phyloP scores from a whole-genome alignment of 2,888 invertebrate species.

The Ceratothoa steindachneri region DNA sequence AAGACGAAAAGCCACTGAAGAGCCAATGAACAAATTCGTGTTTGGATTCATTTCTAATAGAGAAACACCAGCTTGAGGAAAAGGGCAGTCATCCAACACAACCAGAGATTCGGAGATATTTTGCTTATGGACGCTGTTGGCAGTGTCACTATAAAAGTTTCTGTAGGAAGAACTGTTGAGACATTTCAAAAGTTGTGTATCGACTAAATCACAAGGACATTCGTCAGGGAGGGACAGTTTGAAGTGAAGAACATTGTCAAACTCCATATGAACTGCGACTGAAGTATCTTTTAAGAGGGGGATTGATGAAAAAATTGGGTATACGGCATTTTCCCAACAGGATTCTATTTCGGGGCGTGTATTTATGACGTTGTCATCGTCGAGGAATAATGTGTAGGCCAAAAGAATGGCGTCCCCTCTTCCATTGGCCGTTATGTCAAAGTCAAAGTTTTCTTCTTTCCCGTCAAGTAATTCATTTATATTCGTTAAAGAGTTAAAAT shows the following conservation, averaged over 20 bases:
- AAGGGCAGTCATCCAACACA: constrained; percentile 31
- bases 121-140: background rate
- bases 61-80: constrained; percentile 29
- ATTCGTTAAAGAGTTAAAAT: constrained; percentile 62
- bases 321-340: constrained; percentile 77
- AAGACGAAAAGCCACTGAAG: background rate
- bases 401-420: constrained; percentile 64
- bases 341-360: constrained; percentile 59
- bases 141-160: background rate
- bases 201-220: background rate
- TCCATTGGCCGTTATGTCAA: constrained; percentile 57
- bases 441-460: constrained; percentile 52
- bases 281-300: background rate
- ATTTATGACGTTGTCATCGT: constrained; percentile 61
- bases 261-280: background rate
- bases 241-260: background rate
- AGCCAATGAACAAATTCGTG: constrained; percentile 18
- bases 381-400: constrained; percentile 70
- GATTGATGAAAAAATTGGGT: constrained; percentile 53
- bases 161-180: background rate
- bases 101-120: background rate
- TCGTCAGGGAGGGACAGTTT: background rate
- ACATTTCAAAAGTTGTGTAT: background rate
- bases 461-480: constrained; percentile 55
- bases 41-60: constrained; percentile 8